Evolutionary conservation across 2,113 vertebrate genomes (phyloP).

Genomic region (Sebastes schlegelii): DNA sequence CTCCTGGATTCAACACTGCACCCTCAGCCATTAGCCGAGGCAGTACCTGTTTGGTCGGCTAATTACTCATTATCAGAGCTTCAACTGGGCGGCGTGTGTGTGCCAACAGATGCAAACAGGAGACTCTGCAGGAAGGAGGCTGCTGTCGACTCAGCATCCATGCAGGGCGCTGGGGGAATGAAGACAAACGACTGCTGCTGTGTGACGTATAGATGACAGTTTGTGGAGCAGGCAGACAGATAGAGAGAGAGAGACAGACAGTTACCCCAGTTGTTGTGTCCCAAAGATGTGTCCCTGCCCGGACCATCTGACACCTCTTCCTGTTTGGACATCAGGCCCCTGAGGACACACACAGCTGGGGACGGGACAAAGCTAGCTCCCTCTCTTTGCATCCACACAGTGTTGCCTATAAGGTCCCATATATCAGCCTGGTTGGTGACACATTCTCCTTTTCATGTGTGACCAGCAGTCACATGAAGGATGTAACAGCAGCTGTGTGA

Average conservation of each 20-base stretch:
- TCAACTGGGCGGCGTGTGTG: constrained; percentile 24
- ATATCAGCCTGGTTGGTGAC: constrained; percentile 62
- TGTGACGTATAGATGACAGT: constrained; percentile 42
- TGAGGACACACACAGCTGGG: constrained; percentile 71
- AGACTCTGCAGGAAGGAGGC: constrained; percentile 53
- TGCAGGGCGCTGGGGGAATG: constrained; percentile 58
- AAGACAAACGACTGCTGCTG: constrained; percentile 67
- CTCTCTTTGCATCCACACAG: constrained; percentile 34
- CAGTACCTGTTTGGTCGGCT: constrained; percentile 61
- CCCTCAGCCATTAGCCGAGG: constrained; percentile 38
- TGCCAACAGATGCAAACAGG: constrained; percentile 61
- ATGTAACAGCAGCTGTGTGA: constrained; percentile 70
- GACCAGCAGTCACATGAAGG: constrained; percentile 70
- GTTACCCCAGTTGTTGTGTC: constrained; percentile 66
- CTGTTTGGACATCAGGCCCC: constrained; percentile 76
- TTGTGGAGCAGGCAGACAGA: constrained; percentile 8
- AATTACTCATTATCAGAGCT: constrained; percentile 74
- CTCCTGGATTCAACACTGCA: constrained; percentile 19
- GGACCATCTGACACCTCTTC: constrained; percentile 76
- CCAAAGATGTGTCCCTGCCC: constrained; percentile 55
- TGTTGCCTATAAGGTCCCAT: constrained; percentile 51
- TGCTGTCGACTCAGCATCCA: constrained; percentile 63
- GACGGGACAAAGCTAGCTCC: constrained; percentile 54
- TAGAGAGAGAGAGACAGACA: constrained; percentile 26
- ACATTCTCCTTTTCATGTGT: constrained; percentile 71